phyloP scores from a whole-genome alignment of 1,140 invertebrate species.

The Ceratosolen solmsi region DNA sequence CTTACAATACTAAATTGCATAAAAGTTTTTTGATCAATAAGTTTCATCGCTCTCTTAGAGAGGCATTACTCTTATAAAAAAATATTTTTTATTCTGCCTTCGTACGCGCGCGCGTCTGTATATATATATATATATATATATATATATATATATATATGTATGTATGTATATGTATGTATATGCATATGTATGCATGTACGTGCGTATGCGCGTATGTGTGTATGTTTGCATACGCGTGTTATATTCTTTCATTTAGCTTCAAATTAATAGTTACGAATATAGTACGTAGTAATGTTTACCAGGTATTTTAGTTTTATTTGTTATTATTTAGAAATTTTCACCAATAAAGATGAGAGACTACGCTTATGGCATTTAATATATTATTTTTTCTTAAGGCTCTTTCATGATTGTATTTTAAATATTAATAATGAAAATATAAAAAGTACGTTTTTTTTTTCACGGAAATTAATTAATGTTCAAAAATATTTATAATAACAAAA shows the following conservation, averaged over 20 bases:
- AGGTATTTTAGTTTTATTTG: background rate
- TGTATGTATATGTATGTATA: background rate
- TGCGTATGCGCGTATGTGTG: no score
- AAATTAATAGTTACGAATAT: background rate
- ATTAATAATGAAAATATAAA: background rate
- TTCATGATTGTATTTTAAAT: background rate
- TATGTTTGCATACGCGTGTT: no score
- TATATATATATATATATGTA: background rate
- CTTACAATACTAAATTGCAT: constrained; percentile 7
- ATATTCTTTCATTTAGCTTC: background rate
- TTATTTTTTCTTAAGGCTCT: constrained; percentile 3
- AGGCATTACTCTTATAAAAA: constrained; percentile 14
- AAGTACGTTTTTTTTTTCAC: background rate
- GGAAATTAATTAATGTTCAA: background rate
- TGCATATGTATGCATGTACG: background rate
- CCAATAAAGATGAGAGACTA: background rate
- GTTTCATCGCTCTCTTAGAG: constrained; percentile 3
- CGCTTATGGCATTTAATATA: background rate
- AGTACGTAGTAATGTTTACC: background rate
- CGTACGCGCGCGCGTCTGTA: background rate
- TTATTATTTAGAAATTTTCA: background rate
- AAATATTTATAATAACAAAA: background rate
- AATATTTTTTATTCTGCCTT: background rate
- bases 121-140: constrained; percentile 18
- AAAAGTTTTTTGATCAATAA: constrained; percentile 13